A percentile compares a stretch with the other conserved stretches of the same genome.
phyloP scores from a whole-genome alignment of 2,888 invertebrate species.

The Cremastinae sp. region DNA sequence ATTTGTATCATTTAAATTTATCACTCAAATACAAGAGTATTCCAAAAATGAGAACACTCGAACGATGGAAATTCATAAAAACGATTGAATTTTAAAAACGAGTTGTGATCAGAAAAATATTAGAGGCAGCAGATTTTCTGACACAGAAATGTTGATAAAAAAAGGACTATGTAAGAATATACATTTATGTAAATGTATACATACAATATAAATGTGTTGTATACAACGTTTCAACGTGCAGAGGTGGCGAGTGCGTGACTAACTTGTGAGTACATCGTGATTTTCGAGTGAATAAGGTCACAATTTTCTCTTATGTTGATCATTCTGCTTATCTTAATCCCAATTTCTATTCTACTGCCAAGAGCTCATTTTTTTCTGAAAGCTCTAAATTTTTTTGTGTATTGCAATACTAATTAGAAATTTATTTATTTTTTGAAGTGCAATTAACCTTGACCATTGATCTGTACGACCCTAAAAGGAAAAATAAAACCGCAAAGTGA shows the following conservation, averaged over 20 bases:
- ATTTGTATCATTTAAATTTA: too few relatives aligned
- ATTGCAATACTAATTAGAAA: too few relatives aligned
- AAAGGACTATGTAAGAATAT: slow-evolving; percentile 36
- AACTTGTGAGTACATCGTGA: slow-evolving; percentile 62
- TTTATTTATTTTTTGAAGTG: too few relatives aligned
- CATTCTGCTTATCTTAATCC: slow-evolving; percentile 54
- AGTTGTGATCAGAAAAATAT: too few relatives aligned
- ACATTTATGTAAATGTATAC: slow-evolving; percentile 16
- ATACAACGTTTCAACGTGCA: too few relatives aligned
- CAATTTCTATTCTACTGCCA: slow-evolving; percentile 46
- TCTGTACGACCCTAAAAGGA: too few relatives aligned
- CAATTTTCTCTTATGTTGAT: slow-evolving; percentile 63
- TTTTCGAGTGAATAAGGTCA: slow-evolving; percentile 68
- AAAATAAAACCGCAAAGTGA: too few relatives aligned
- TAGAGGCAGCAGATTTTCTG: slow-evolving; percentile 23
- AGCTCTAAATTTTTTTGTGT: not conserved
- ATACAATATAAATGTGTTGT: too few relatives aligned
- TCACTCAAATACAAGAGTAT: too few relatives aligned
- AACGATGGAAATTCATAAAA: not conserved
- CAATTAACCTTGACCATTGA: too few relatives aligned
- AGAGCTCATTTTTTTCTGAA: slow-evolving; percentile 1
- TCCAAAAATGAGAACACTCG: too few relatives aligned
- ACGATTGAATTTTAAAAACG: not conserved
- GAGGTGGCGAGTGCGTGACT: slow-evolving; percentile 69
- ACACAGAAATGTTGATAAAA: slow-evolving; percentile 29